A percentile compares a stretch with the other conserved stretches of the same genome.
phyloP scores from a whole-genome alignment of 2,113 vertebrate species.

The Amazona guildingii region DNA sequence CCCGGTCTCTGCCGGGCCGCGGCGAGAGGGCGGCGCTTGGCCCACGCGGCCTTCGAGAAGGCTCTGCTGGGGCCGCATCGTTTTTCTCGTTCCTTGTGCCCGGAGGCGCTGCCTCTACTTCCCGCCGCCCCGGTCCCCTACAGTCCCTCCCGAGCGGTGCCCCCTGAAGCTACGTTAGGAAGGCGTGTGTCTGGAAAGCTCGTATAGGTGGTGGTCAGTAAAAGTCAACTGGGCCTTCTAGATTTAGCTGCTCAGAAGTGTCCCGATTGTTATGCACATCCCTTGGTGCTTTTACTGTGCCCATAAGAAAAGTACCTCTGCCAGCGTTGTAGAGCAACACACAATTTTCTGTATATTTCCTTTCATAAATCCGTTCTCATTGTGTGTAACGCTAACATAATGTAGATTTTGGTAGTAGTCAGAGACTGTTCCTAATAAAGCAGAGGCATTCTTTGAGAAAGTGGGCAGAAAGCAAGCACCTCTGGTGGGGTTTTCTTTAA shows the following conservation, averaged over 20 bases:
- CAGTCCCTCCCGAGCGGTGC: background rate
- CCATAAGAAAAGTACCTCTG: rapidly evolving
- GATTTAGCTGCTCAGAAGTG: rapidly evolving
- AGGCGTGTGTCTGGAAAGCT: rapidly evolving
- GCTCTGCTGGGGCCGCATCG: background rate
- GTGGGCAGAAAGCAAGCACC: background rate
- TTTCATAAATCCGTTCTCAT: rapidly evolving
- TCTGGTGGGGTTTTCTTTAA: background rate
- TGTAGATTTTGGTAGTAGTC: background rate
- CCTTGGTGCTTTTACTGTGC: rapidly evolving
- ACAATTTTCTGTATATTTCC: rapidly evolving
- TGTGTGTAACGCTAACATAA: rapidly evolving
- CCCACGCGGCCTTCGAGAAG: background rate
- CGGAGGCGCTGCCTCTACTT: background rate
- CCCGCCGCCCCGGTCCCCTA: background rate
- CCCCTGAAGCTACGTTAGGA: rapidly evolving
- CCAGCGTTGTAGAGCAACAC: rapidly evolving
- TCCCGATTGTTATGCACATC: rapidly evolving
- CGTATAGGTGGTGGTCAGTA: rapidly evolving
- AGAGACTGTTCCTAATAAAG: background rate
- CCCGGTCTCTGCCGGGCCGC: background rate
- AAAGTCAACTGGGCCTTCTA: rapidly evolving
- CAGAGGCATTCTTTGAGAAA: background rate
- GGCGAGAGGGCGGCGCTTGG: background rate
- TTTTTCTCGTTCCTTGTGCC: background rate